phyloP scores from a whole-genome alignment of 2,113 vertebrate genomes.

The Xenus cinereus region DNA sequence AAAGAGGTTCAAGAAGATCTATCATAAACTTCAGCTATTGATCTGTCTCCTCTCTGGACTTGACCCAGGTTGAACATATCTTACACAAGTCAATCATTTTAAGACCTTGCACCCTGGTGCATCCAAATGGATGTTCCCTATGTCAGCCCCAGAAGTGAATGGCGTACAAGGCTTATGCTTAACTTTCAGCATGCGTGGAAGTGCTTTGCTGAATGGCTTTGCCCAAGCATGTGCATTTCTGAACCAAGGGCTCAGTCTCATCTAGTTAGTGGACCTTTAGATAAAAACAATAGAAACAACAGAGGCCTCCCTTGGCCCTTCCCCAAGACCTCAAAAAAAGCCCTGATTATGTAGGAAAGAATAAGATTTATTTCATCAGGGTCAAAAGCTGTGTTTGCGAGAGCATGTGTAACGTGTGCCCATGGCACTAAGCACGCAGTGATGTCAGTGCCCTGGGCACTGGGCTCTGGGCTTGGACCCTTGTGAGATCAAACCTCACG shows the following conservation, averaged over 20 bases:
- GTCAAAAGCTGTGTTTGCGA: neutral
- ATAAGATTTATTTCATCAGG: neutral
- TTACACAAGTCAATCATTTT: neutral
- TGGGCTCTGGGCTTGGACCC: neutral
- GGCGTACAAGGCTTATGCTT: neutral
- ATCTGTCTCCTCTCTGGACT: neutral
- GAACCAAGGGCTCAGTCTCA: neutral
- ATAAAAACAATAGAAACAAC: neutral
- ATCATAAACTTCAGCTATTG: neutral
- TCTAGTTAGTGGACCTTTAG: neutral
- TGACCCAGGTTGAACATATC: neutral
- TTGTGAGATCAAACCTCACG: neutral
- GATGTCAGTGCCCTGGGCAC: neutral
- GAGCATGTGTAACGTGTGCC: rapidly evolving
- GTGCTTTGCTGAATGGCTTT: neutral
- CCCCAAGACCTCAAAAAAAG: neutral
- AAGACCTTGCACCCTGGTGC: neutral
- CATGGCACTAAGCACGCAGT: no score
- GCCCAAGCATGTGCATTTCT: neutral
- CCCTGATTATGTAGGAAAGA: neutral
- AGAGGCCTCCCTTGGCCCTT: neutral
- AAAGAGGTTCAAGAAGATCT: neutral
- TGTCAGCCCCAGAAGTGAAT: neutral
- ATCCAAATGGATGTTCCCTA: neutral
- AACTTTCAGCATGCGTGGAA: neutral